phyloP scores from a whole-genome alignment of 2,888 invertebrate genomes.

The Cheilosia vernalis region DNA sequence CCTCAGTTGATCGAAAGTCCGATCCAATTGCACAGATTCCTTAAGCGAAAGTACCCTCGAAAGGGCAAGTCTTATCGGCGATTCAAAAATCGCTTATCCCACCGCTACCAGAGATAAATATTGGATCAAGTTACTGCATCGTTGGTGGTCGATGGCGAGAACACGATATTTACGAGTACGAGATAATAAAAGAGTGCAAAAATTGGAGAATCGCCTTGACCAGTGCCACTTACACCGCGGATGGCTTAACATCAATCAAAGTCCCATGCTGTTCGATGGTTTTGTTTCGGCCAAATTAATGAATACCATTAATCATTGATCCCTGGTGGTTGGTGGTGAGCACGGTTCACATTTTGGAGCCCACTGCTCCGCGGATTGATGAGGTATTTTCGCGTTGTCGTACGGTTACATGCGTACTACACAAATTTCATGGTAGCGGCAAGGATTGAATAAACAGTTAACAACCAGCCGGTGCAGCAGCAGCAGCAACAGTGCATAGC shows the following conservation, averaged over 20 bases:
- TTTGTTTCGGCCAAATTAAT: constrained; percentile 69
- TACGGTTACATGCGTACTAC: constrained; percentile 35
- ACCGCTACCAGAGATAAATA: not conserved
- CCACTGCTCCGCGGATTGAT: constrained; percentile 34
- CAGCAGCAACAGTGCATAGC: no score
- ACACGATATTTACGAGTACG: constrained; percentile 36
- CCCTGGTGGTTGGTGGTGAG: constrained; percentile 20
- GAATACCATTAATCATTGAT: constrained; percentile 69
- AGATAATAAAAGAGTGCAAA: constrained; percentile 58
- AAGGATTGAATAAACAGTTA: constrained; percentile 66
- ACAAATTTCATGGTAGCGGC: constrained; percentile 56
- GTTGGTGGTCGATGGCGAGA: constrained; percentile 65
- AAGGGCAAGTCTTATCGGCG: not conserved
- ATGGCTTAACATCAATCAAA: constrained; percentile 67
- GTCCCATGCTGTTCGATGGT: constrained; percentile 60
- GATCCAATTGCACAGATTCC: not conserved
- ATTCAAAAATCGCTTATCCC: not conserved
- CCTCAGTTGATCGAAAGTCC: no score
- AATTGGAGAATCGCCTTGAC: constrained; percentile 34
- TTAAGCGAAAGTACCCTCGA: not conserved
- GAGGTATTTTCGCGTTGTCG: constrained; percentile 24
- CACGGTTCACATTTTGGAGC: constrained; percentile 16
- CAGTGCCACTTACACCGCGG: constrained; percentile 51
- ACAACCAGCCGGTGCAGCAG: constrained; percentile 16
- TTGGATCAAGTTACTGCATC: constrained; percentile 29